These are phyloP conservation scores for Molossus molossus DNA, from an alignment of 2,797 vertebrate species.

Conservation along the genomic window DNA sequence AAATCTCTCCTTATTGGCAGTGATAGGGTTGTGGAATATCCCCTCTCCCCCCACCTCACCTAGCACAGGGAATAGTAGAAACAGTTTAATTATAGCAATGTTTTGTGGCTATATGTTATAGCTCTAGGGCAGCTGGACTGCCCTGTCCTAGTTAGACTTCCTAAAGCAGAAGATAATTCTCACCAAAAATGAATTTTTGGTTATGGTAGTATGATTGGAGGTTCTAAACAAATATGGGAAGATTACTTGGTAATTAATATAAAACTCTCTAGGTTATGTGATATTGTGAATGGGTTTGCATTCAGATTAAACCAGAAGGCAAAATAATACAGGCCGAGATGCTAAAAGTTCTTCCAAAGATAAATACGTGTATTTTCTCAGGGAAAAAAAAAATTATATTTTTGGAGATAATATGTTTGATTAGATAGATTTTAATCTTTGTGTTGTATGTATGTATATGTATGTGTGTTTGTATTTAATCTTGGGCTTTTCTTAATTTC, in stretches of 20 bases:
- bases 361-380: neutral
- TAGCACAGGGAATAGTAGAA: slow-evolving; percentile 26
- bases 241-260: slow-evolving; percentile 43
- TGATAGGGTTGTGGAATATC: neutral
- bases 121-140: neutral
- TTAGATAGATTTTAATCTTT: slow-evolving; percentile 43
- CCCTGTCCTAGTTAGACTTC: neutral
- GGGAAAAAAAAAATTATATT: slow-evolving; percentile 33
- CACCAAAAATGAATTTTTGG: slow-evolving; percentile 12
- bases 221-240: slow-evolving; percentile 43
- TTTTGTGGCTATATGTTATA: slow-evolving; percentile 42
- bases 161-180: slow-evolving; percentile 56
- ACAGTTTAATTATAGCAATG: slow-evolving; percentile 41
- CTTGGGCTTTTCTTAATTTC: slow-evolving; percentile 7
- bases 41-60: neutral
- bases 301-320: slow-evolving; percentile 49
- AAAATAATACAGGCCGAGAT: neutral
- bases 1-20: slow-evolving; percentile 17
- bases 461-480: slow-evolving; percentile 4
- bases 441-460: neutral
- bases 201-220: neutral
- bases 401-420: slow-evolving; percentile 50
- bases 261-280: slow-evolving; percentile 54
- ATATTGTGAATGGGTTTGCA: slow-evolving; percentile 10
- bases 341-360: slow-evolving; percentile 29